Evolutionary conservation across 2,888 invertebrate species (phyloP), one percentile per base, ranked within the genome.

Genomic region (Cheilosia grossa): DNA sequence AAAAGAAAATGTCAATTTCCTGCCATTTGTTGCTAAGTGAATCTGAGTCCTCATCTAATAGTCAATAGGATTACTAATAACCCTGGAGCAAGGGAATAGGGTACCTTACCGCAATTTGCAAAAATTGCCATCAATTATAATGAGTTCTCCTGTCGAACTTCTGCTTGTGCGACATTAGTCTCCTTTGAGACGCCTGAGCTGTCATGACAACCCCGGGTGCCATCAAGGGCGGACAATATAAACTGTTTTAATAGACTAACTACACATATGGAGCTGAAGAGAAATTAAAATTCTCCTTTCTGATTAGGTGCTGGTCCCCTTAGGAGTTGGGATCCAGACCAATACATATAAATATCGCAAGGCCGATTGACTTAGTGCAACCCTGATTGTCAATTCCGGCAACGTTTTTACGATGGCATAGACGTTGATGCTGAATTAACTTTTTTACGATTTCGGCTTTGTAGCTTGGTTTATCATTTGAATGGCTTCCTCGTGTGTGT

Each of bases 341-440:
- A n/a, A n/a, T n/a, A 61, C 53, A 69, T 61, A 44, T 61, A n/a
- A n/a, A n/a, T n/a, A 13, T 61, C 47, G 54, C 3, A 24, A 27
- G 66, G 51, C 51, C 40, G 59, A 59, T 59, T 37, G 59, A 30
- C 30, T 56, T n/a, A 56, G 33, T 40, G 47, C 58, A 17, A 49
- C 21, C 44, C 42, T 69, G 69, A 77, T 77, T 77, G 61, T 54
- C 61, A 61, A 69, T 77, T 77, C 69, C 44, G 44, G 37, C 15
- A 61, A 33, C 77, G 69, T 47, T 77, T 77, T 77, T 77, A 77
- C 61, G 53, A 61, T 47, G 44, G 53, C 54, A 54, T 69, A 61
- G 2, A 37, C 2, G 61, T 53, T 69, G 47, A 69, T 61, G 61
- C 61, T 77, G 77, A 67, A 77, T 77, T 69, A 53, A 69, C 53